Conservation (phyloP, 2,888 invertebrate genomes). For the Drosophila differens region DNA sequence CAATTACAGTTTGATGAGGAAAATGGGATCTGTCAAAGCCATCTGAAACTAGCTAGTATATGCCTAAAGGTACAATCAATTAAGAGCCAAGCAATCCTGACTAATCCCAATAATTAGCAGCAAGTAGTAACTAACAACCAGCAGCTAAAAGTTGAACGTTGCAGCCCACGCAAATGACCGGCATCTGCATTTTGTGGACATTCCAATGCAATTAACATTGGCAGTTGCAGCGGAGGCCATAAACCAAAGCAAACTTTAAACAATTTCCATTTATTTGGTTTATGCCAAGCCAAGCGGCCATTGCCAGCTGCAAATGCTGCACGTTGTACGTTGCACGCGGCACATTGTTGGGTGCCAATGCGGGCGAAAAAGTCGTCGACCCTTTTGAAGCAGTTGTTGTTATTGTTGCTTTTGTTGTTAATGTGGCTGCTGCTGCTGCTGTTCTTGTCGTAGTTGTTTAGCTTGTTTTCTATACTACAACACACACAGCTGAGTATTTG, state of each 20-base stretch:
- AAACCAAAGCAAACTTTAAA: constrained; percentile 80
- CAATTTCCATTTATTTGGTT: constrained; percentile 81
- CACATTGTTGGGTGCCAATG: constrained; percentile 67
- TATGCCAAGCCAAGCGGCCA: constrained; percentile 66
- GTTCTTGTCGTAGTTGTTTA: constrained; percentile 64
- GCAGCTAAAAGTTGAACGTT: constrained; percentile 13
- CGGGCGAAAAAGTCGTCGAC: constrained; percentile 80
- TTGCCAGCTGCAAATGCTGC: constrained; percentile 71
- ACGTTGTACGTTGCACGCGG: constrained; percentile 38
- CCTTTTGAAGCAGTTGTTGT: constrained; percentile 65
- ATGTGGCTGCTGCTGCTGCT: constrained; percentile 47
- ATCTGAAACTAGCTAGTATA: neutral
- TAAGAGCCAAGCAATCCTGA: constrained; percentile 4
- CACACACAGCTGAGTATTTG: constrained; percentile 64
- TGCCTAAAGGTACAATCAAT: constrained; percentile 2
- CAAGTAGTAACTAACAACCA: constrained; percentile 16
- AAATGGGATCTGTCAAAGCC: neutral
- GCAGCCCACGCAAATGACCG: constrained; percentile 61
- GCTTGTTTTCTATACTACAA: constrained; percentile 67
- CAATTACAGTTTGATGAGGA: neutral
- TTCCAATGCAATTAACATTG: constrained; percentile 78
- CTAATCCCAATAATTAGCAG: constrained; percentile 36
- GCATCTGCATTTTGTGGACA: constrained; percentile 64
- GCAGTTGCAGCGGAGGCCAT: constrained; percentile 67
- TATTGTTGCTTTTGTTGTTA: constrained; percentile 29